phyloP scores from a whole-genome alignment of 1,140 invertebrate genomes.

The Lasaia peninsularis region DNA sequence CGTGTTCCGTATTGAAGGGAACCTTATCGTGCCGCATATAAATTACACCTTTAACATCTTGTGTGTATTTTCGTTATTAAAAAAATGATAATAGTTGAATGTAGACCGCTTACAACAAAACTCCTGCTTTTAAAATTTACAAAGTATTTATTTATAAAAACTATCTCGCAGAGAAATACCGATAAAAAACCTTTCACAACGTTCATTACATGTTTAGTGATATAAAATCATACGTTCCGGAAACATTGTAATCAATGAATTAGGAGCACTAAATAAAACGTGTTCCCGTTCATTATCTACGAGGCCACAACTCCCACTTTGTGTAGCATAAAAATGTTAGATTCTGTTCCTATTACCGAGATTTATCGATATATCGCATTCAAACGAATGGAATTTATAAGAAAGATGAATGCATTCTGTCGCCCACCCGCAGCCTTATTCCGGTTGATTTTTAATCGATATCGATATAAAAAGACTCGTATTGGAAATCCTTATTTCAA shows the following conservation, averaged over 20 bases:
- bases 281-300: conserved; percentile 3
- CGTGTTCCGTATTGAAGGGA: too few relatives aligned
- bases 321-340: conserved; percentile 10
- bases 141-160: too few relatives aligned
- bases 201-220: neutral
- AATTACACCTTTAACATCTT: too few relatives aligned
- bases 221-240: neutral
- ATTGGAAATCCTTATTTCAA: too few relatives aligned
- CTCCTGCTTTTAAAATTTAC: too few relatives aligned
- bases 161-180: too few relatives aligned
- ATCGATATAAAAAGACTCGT: too few relatives aligned
- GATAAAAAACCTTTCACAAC: too few relatives aligned
- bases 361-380: conserved; percentile 27
- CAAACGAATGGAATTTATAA: conserved; percentile 19
- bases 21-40: too few relatives aligned
- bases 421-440: conserved; percentile 13
- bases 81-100: too few relatives aligned
- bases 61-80: too few relatives aligned
- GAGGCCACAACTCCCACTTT: conserved; percentile 18
- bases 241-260: neutral
- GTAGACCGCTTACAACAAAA: too few relatives aligned
- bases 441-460: conserved; percentile 1
- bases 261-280: neutral
- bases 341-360: conserved; percentile 22
- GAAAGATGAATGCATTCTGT: conserved; percentile 19